phyloP scores from a whole-genome alignment of 2,888 invertebrate genomes.

The Cryptosula pallasiana region DNA sequence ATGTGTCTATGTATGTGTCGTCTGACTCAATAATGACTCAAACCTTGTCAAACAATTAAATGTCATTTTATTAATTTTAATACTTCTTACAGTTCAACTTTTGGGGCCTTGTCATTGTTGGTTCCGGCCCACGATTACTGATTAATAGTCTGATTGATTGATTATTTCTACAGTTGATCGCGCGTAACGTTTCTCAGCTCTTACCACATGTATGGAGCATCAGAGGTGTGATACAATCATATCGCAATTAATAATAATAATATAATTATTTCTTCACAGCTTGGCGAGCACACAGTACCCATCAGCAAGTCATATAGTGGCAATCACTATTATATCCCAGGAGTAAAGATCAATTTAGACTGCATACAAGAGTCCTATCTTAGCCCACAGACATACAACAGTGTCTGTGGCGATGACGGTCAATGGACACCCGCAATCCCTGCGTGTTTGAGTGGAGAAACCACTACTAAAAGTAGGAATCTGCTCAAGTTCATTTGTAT shows the following conservation, averaged over 20 bases:
- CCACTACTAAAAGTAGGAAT: neutral
- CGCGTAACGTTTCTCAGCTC: no score
- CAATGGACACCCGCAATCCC: neutral
- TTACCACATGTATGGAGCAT: neutral
- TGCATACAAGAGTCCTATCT: neutral
- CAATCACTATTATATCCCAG: neutral
- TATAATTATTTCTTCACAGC: neutral
- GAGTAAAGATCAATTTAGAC: neutral
- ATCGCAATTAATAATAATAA: neutral
- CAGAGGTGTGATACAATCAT: neutral
- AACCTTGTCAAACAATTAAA: no score
- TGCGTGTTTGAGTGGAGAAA: neutral
- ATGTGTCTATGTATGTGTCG: no score
- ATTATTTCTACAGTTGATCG: no score
- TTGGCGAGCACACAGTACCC: neutral
- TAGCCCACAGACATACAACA: neutral
- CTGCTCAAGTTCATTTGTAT: no score
- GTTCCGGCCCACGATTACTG: no score
- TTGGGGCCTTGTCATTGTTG: no score
- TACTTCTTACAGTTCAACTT: no score
- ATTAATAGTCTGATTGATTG: no score
- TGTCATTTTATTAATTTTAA: no score
- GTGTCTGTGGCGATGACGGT: neutral
- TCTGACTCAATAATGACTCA: no score
- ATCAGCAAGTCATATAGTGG: neutral